Base-by-base conservation (phyloP, 1,140 invertebrate genomes). In the Linepithema humile region DNA sequence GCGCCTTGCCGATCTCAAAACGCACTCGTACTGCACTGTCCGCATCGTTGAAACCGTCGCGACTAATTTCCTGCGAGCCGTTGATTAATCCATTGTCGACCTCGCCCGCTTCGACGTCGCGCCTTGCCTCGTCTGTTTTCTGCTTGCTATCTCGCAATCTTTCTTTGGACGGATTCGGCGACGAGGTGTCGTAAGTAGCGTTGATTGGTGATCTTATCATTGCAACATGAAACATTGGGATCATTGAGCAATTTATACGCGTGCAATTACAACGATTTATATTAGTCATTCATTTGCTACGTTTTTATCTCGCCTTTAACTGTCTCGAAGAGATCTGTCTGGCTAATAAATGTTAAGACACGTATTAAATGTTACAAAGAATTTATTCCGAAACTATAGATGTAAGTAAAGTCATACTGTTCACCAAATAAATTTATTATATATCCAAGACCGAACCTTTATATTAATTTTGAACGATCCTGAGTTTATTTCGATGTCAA, bases 11-110 rank as follows among this genome's bases (percentile, higher is more conserved):
- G 40, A 73, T 85, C 69, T 84, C 87, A 70, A 89, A 89, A 84
- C 87, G 87, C 62, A 89, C 88, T 77, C 87, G 85, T 10, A 70
- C 86, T 38, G 29, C 26, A 23, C 15, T 57, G 35, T 74, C 74
- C 72, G 57, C 77, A 62, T 64, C 40, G 73, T 88, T 86, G 86
- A 73, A 64, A 88, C 83, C 69, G 69, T 77, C 53, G 74, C 85
- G 67, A 23, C 62, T 83, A 85, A 89, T 82, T 88, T 88, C 87
- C 85, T 60, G 87, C 60, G 48, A 20, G 38, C 26, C 32, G 60
- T 23, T 70, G 82, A 89, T 86, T 89, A 89, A 84, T 73, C 50
- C 67, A 77, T 82, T 80, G 59, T 38, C 73, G 73, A 48, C 82
- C 57, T 75, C 62, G 50, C 57, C 82, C 23, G 60, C 73, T 43